Evolutionary conservation across 2,888 invertebrate genomes (phyloP).

Genomic region (Caenorhabditis sp.): DNA sequence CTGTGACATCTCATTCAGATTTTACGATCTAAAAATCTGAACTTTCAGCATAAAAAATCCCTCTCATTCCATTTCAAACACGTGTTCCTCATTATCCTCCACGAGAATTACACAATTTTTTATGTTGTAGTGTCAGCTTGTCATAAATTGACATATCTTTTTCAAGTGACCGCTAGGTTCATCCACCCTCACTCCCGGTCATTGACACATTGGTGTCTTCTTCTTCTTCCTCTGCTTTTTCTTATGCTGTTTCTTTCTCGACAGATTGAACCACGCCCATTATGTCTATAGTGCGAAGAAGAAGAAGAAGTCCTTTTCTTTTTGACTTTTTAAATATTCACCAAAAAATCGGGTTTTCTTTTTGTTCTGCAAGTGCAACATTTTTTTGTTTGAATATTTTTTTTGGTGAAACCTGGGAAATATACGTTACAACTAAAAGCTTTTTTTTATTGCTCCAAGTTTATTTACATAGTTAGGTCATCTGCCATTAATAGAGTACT

Average conservation of each 20-base stretch:
- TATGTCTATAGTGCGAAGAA: neutral
- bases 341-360: too few relatives aligned
- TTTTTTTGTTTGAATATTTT: too few relatives aligned
- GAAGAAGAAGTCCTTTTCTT: neutral
- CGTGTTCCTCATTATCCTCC: too few relatives aligned
- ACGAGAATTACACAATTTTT: neutral
- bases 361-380: too few relatives aligned
- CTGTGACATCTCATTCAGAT: too few relatives aligned
- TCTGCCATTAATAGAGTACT: slow-evolving; percentile 1
- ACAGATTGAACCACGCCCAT: neutral
- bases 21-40: too few relatives aligned
- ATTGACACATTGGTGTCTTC: neutral
- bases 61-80: too few relatives aligned
- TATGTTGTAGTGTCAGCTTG: neutral
- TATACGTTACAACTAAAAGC: neutral
- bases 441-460: neutral
- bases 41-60: too few relatives aligned
- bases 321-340: neutral
- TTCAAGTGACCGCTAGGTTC: neutral
- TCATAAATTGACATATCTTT: neutral
- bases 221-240: too few relatives aligned
- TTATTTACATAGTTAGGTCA: neutral
- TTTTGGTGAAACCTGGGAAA: too few relatives aligned
- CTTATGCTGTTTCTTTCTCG: too few relatives aligned
- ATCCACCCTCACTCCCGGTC: too few relatives aligned